Evolutionary conservation across 2,113 vertebrate genomes (phyloP).

Genomic region (Petrocephalus zakoni): DNA sequence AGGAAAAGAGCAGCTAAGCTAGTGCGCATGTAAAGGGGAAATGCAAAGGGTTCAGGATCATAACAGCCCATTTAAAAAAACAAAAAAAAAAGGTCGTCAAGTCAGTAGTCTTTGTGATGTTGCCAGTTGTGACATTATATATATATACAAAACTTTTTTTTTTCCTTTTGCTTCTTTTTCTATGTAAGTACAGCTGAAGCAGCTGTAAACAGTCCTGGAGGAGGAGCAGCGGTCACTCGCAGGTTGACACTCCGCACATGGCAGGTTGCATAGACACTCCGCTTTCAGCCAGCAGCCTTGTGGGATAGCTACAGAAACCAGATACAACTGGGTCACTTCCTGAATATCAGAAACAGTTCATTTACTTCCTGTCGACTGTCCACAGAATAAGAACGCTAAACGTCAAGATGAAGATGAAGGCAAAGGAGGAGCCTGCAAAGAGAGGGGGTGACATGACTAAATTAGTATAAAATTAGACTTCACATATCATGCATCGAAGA

Average conservation of each 20-base stretch:
- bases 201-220: slow-evolving; percentile 74
- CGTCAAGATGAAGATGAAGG: slow-evolving; percentile 93
- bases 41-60: slow-evolving; percentile 52
- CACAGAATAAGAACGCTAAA: slow-evolving; percentile 63
- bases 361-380: slow-evolving; percentile 57
- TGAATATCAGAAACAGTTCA: slow-evolving; percentile 92
- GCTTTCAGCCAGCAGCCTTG: slow-evolving; percentile 97
- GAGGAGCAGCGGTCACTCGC: slow-evolving; percentile 70
- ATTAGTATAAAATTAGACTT: neutral
- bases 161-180: slow-evolving; percentile 41
- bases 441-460: neutral
- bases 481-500: neutral
- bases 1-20: slow-evolving; percentile 85
- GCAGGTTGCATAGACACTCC: slow-evolving; percentile 99
- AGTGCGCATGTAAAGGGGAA: slow-evolving; percentile 71
- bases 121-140: slow-evolving; percentile 92
- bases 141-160: slow-evolving; percentile 86
- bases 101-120: slow-evolving; percentile 93
- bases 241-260: slow-evolving; percentile 76
- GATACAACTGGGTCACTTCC: slow-evolving; percentile 91
- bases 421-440: slow-evolving; percentile 81
- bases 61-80: slow-evolving; percentile 77
- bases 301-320: slow-evolving; percentile 90
- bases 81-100: slow-evolving; percentile 74
- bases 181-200: slow-evolving; percentile 73